These are phyloP conservation scores for Arenaria interpres DNA, from an alignment of 2,113 vertebrate genomes.

Conservation along the genomic window DNA sequence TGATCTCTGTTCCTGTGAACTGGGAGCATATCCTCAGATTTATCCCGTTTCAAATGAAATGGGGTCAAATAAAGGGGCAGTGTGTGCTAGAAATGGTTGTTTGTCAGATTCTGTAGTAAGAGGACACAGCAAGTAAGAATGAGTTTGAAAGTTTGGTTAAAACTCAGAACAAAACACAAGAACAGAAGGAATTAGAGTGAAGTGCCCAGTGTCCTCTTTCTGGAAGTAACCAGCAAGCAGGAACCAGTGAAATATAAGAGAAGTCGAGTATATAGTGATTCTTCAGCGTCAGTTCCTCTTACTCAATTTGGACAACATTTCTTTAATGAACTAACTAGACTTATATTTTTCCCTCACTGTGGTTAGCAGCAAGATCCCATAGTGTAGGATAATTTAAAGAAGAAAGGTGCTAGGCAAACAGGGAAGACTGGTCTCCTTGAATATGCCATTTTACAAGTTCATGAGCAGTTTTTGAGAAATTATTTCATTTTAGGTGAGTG, in stretches of 20 bases:
- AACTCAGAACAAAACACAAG: background rate
- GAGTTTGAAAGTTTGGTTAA: background rate
- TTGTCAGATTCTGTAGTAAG: background rate
- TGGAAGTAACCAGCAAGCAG: accelerated
- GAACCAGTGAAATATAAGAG: background rate
- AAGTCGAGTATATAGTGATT: background rate
- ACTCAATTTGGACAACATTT: background rate
- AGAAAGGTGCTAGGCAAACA: background rate
- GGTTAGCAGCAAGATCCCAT: background rate
- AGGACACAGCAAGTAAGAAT: background rate
- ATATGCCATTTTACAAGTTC: background rate
- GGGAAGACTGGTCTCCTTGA: background rate
- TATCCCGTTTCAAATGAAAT: background rate
- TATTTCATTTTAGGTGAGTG: background rate
- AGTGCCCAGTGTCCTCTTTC: background rate
- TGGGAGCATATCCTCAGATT: background rate
- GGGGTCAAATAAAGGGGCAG: background rate
- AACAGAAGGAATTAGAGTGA: background rate
- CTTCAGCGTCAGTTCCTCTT: background rate
- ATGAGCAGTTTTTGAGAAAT: background rate
- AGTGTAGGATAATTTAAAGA: background rate
- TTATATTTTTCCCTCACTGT: background rate
- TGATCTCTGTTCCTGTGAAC: background rate
- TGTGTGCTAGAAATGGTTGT: background rate
- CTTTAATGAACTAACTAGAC: background rate